Conservation (phyloP, 2,888 invertebrate genomes). For the Yponomeuta sedellus region DNA sequence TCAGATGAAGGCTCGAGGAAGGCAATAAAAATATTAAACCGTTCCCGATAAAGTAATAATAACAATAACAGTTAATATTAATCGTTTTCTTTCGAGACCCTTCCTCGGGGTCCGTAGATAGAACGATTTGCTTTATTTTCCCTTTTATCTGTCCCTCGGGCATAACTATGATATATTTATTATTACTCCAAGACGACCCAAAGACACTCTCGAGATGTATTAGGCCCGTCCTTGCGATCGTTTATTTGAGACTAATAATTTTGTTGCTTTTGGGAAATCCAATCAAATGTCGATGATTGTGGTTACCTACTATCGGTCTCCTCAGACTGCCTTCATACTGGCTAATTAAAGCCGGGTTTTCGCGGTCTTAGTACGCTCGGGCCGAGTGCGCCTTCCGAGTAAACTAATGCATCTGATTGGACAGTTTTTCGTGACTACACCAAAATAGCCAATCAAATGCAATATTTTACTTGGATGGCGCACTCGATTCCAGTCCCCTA, state of each 20-base stretch:
- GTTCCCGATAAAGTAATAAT: slow-evolving; percentile 56
- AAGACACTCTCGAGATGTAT: slow-evolving; percentile 69
- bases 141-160: slow-evolving; percentile 65
- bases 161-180: slow-evolving; percentile 74
- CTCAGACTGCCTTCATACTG: no score
- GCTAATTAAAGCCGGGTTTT: no score
- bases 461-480: no score
- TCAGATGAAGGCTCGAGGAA: slow-evolving; percentile 46
- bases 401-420: no score
- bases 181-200: slow-evolving; percentile 58
- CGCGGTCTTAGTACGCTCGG: no score
- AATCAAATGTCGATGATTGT: no score
- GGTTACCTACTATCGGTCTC: no score
- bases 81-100: slow-evolving; percentile 74
- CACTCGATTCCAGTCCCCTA: no score
- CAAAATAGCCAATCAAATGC: no score
- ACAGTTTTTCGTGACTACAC: no score
- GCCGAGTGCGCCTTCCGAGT: no score
- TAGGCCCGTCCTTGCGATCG: slow-evolving; percentile 41
- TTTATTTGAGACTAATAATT: slow-evolving; percentile 29
- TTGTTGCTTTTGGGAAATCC: slow-evolving; percentile 23
- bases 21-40: slow-evolving; percentile 69
- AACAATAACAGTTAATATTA: slow-evolving; percentile 76
- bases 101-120: slow-evolving; percentile 40
- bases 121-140: slow-evolving; percentile 70